phyloP scores from a whole-genome alignment of 2,888 invertebrate species.

The Idaea biselata region DNA sequence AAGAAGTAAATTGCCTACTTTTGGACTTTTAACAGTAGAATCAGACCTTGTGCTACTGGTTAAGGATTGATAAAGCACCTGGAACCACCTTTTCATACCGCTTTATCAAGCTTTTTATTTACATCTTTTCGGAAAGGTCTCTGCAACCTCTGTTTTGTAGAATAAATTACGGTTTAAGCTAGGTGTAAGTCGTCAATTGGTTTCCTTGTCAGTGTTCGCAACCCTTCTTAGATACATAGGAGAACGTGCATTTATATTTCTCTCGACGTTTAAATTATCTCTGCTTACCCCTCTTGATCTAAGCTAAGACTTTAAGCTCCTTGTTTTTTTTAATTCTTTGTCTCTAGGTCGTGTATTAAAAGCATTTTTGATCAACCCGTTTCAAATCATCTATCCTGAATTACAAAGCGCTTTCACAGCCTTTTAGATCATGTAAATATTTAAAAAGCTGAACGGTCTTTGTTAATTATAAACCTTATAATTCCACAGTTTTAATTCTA shows the following conservation, averaged over 20 bases:
- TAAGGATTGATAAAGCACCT: too few relatives aligned
- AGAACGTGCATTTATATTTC: slow-evolving; percentile 1
- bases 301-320: not conserved
- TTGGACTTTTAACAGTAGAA: too few relatives aligned
- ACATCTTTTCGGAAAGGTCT: too few relatives aligned
- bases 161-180: too few relatives aligned
- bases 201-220: too few relatives aligned
- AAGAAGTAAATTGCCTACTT: too few relatives aligned
- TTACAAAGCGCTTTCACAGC: not conserved
- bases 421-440: slow-evolving; percentile 1
- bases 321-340: slow-evolving; percentile 8
- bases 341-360: slow-evolving; percentile 20
- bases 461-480: not conserved
- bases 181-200: too few relatives aligned
- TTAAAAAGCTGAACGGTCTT: not conserved
- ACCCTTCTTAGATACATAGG: slow-evolving; percentile 19
- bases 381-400: slow-evolving; percentile 21
- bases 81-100: too few relatives aligned
- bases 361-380: slow-evolving; percentile 25
- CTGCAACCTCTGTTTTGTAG: too few relatives aligned
- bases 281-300: slow-evolving; percentile 1
- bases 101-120: too few relatives aligned
- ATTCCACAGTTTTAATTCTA: slow-evolving; percentile 1
- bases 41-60: too few relatives aligned
- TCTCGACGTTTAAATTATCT: not conserved